Evolutionary conservation across 2,113 vertebrate genomes (phyloP).

Genomic region (Xenopus borealis): DNA sequence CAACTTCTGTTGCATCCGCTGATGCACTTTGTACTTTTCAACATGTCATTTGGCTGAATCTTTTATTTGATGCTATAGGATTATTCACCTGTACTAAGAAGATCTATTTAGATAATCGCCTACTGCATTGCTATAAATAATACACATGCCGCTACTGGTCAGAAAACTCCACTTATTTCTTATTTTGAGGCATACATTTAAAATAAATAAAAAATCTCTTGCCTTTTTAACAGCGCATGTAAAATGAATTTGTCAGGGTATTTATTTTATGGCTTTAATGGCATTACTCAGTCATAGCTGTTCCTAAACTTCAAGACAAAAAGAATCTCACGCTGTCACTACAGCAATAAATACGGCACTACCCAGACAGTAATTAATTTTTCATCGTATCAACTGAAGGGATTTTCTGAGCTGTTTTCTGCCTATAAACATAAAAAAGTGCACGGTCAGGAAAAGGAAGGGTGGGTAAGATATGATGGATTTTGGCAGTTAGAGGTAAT

Average conservation of each 20-base stretch:
- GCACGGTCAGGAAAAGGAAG: slow-evolving; percentile 11
- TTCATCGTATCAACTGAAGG: not conserved
- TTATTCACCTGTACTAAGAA: too few relatives aligned
- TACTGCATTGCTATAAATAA: too few relatives aligned
- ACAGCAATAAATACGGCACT: not conserved
- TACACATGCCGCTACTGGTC: too few relatives aligned
- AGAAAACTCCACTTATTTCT: too few relatives aligned
- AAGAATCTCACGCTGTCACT: not conserved
- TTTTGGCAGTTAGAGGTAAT: slow-evolving; percentile 1
- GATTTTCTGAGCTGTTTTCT: not conserved
- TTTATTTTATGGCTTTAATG: not conserved
- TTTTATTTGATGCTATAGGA: too few relatives aligned
- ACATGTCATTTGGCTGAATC: too few relatives aligned
- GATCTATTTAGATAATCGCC: too few relatives aligned
- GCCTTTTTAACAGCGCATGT: too few relatives aligned
- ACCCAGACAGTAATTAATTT: not conserved
- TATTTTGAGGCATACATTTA: too few relatives aligned
- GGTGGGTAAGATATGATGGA: slow-evolving; percentile 3
- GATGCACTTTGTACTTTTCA: too few relatives aligned
- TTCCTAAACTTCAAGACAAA: not conserved
- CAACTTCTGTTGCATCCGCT: too few relatives aligned
- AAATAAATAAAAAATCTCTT: too few relatives aligned
- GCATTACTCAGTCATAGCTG: not conserved
- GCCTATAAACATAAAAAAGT: not conserved
- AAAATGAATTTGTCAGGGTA: not conserved